Evolutionary conservation across 2,888 invertebrate genomes (phyloP).

Genomic region (Trachelus stipa): DNA sequence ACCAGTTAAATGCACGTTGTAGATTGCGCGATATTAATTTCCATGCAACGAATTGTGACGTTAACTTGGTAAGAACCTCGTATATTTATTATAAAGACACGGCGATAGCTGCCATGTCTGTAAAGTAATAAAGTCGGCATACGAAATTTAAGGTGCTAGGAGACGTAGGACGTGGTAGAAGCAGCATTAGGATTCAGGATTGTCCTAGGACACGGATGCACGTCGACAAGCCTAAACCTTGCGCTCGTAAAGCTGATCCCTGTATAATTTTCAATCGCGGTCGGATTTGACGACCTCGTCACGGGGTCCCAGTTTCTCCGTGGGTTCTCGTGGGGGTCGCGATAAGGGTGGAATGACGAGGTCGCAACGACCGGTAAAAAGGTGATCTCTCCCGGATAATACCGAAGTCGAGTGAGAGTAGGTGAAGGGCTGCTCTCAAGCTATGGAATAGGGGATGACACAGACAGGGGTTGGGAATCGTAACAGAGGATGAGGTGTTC

Average conservation of each 20-base stretch:
- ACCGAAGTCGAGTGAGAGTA: constrained; percentile 36
- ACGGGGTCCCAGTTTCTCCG: constrained; percentile 39
- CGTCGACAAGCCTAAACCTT: neutral
- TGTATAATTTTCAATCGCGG: constrained; percentile 67
- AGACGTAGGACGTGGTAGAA: neutral
- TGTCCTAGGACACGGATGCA: neutral
- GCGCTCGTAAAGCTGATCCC: constrained; percentile 65
- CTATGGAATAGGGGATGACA: constrained; percentile 23
- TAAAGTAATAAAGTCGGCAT: neutral
- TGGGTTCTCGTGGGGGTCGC: constrained; percentile 40
- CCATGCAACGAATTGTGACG: neutral
- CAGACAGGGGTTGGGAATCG: constrained; percentile 24
- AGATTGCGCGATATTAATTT: neutral
- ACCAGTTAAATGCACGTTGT: neutral
- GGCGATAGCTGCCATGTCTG: neutral
- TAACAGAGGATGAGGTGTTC: constrained; percentile 29
- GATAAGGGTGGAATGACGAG: constrained; percentile 66
- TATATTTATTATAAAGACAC: neutral
- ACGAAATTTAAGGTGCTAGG: neutral
- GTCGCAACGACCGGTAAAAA: constrained; percentile 67
- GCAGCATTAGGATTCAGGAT: neutral
- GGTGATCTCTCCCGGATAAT: constrained; percentile 64
- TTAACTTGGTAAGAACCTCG: neutral
- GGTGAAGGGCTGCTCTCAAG: constrained; percentile 2
- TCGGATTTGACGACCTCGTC: constrained; percentile 66